Evolutionary conservation across 2,888 invertebrate genomes (phyloP), one percentile per base, ranked within the genome.

Genomic region (Caenorhabditis sp.): DNA sequence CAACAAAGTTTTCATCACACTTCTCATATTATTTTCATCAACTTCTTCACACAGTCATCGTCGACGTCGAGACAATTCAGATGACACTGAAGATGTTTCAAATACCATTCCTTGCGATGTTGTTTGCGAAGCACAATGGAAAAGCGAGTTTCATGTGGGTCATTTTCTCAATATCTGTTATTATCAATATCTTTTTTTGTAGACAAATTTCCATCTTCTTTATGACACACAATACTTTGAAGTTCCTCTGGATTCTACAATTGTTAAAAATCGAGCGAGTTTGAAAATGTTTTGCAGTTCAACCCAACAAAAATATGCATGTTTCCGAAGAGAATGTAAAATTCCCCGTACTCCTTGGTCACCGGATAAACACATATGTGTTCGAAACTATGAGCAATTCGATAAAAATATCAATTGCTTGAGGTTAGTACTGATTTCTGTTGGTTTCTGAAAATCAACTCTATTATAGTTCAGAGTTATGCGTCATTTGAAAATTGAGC

Each of bases 41-140:
- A 58, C 10, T 26, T 58, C 21, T 17, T 43, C 43, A 43, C 43
- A 43, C 17, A 43, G 14, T 43, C 43, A 43, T 43, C 43, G 43
- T 10, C 43, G 43, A 43, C 43, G 43, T 43, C 43, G 43, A 43
- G 43, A 43, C 17, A 2, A 43, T 43, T 43, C 51, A 21, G 51
- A 51, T 21, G 51, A 51, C 21, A 4, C 8, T 21, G 51, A 51
- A 17, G 43, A 43, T 43, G 14, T 43, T 43, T 17, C 2, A 17
- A 43, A 5, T 21, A 19, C 51, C 58, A 24, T 60, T 59, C 1
- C 77, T 10, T 79, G 79, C 51, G 75, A 75, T 54, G 58, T 79
- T 3, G 68, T 77, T 1, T 79, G 79, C 61, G 75, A 79, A 54
- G 79, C 61, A 51, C 79, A 79, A 37, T 79, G 79, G 79, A 79